These are phyloP conservation scores for Chaetodon trifasciatus DNA, from an alignment of 2,797 vertebrate genomes.

Conservation along the genomic window DNA sequence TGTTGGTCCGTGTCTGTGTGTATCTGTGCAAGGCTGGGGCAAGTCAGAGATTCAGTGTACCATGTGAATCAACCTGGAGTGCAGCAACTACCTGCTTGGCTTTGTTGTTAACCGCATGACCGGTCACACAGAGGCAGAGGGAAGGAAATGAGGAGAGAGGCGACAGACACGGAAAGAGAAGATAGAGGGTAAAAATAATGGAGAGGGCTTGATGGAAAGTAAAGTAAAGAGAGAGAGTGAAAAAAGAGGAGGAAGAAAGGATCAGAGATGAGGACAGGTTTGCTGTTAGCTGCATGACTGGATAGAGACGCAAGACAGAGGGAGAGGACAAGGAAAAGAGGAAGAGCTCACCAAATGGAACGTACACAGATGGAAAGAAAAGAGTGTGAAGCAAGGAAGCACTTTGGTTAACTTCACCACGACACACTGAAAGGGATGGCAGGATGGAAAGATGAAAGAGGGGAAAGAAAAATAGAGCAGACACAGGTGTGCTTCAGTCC, in stretches of 20 bases:
- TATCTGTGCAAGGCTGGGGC: not conserved
- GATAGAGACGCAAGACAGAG: conserved; percentile 24
- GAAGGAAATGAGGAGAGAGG: conserved; percentile 14
- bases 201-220: not conserved
- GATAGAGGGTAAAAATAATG: conserved; percentile 18
- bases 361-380: not conserved
- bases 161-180: conserved; percentile 18
- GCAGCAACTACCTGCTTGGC: conserved; percentile 53
- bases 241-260: conserved; percentile 9
- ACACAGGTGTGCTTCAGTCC: conserved; percentile 50
- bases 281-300: conserved; percentile 37
- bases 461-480: conserved; percentile 34
- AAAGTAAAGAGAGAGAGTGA: not conserved
- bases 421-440: conserved; percentile 14
- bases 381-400: conserved; percentile 1
- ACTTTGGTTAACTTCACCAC: conserved; percentile 38
- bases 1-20: conserved; percentile 13
- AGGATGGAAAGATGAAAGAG: conserved; percentile 26
- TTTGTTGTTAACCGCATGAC: conserved; percentile 60
- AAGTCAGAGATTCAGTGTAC: conserved; percentile 38
- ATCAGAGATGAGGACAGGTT: conserved; percentile 21
- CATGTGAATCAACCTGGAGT: conserved; percentile 53
- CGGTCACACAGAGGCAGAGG: conserved; percentile 26
- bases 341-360: conserved; percentile 30
- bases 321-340: conserved; percentile 9